These are phyloP conservation scores for Rotaria socialis DNA, from an alignment of 2,888 invertebrate species.

Conservation along the genomic window DNA sequence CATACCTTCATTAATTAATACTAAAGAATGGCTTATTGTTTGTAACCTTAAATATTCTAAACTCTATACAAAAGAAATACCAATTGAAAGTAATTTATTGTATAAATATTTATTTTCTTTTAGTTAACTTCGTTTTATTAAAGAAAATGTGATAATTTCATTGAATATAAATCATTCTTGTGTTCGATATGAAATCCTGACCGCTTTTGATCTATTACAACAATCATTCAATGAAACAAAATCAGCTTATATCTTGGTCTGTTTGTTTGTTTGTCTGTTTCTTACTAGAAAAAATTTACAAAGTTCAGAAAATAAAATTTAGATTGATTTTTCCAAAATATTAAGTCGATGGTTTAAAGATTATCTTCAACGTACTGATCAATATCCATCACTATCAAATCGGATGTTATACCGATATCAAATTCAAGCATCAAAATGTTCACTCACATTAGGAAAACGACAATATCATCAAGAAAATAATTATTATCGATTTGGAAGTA, in stretches of 20 bases:
- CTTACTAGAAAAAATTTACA: no score
- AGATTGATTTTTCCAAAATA: constrained; percentile 14
- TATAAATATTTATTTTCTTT: not conserved
- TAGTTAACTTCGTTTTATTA: not conserved
- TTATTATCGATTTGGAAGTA: not conserved
- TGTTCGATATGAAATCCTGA: constrained; percentile 18
- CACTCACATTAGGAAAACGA: constrained; percentile 1
- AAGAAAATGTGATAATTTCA: not conserved
- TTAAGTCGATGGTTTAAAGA: not conserved
- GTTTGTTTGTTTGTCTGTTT: not conserved
- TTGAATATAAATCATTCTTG: not conserved
- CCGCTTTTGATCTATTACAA: constrained; percentile 6
- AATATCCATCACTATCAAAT: not conserved
- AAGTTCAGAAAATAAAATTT: not conserved
- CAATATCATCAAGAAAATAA: not conserved
- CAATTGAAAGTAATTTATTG: not conserved
- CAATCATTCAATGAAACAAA: not conserved
- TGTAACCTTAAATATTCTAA: not conserved
- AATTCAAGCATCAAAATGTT: not conserved
- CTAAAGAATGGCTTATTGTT: not conserved
- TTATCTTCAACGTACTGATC: constrained; percentile 11
- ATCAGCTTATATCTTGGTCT: constrained; percentile 2
- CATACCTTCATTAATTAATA: not conserved
- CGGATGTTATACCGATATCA: not conserved
- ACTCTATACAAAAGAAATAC: not conserved